Base-by-base conservation (phyloP, 2,888 invertebrate genomes). In the Elmis aenea region DNA sequence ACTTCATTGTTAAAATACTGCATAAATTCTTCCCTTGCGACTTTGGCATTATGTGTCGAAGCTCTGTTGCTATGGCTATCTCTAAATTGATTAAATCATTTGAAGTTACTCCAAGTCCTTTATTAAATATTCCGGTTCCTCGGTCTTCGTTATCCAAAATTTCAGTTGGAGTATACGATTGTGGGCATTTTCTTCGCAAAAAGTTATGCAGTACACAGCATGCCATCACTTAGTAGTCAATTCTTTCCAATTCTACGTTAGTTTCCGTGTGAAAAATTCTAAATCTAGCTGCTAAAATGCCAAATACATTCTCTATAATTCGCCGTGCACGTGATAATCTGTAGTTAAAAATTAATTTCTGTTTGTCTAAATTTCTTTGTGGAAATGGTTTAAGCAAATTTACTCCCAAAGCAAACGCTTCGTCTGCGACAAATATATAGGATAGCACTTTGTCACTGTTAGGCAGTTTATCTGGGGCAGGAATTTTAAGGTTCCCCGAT, bases 401-500 rank as follows among this genome's bases (percentile, higher is more conserved):
- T 25, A 8, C 5, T 8, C 45, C 23, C 22, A 51, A 32, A 5
- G 45, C 26, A 33, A 53, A 53, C 5, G 49, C 52, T 21, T 54
- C 50, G 33, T 54, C 50, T 3, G 44, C 47, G 8, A 54, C 35
- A 38, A 55, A 55, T 22, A 52, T 48, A 36, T 37, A 38, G 30
- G 32, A 27, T 8, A 29, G 25, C 26, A 22, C 21, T 8, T 36
- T 35, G 4, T 24, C 40, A 18, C 40, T 33, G 11, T 32, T 25
- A n/a, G 13, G 52, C 35, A 41, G 46, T n/a, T n/a, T n/a, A n/a
- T n/a, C n/a, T n/a, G n/a, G n/a, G n/a, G n/a, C 51, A 24, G 39
- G 38, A 24, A 36, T 36, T n/a, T 32, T 28, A 24, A 46, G 26
- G 20, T 6, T 2, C 14, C 16, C 10, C 15, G 22, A 16, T 13